Conservation (phyloP, 2,113 vertebrate genomes). For the Misgurnus anguillicaudatus region DNA sequence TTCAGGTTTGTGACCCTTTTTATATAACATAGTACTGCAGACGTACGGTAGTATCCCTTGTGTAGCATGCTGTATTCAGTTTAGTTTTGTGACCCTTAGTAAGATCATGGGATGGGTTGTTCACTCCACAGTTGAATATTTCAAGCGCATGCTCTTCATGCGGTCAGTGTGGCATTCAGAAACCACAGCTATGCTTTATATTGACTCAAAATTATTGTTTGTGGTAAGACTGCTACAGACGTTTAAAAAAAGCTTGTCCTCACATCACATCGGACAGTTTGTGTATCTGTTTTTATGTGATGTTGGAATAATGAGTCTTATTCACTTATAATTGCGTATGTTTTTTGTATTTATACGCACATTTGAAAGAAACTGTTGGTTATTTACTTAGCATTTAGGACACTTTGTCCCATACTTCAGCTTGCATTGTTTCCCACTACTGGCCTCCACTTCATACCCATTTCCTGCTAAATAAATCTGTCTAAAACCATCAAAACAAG, state of each 20-base stretch:
- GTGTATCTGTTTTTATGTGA: slow-evolving; percentile 12
- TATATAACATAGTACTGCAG: not conserved
- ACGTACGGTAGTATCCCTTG: not conserved
- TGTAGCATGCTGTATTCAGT: not conserved
- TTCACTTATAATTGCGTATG: no score
- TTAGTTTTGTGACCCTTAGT: not conserved
- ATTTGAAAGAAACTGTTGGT: no score
- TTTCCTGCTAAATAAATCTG: no score
- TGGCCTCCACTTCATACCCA: no score
- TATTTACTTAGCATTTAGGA: no score
- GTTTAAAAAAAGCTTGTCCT: not conserved
- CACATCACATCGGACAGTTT: not conserved
- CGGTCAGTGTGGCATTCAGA: slow-evolving; percentile 12
- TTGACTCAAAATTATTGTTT: slow-evolving; percentile 45
- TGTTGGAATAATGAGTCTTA: not conserved
- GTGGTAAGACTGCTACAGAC: slow-evolving; percentile 27
- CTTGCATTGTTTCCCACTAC: no score
- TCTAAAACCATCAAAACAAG: no score
- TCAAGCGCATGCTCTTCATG: not conserved
- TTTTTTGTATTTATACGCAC: no score
- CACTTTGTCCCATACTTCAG: no score
- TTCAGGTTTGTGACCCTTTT: slow-evolving; percentile 79
- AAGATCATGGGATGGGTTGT: no score
- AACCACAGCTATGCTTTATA: slow-evolving; percentile 31
- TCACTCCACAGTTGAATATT: not conserved